Evolutionary conservation across 1,140 invertebrate species (phyloP), one percentile per base, ranked within the genome.

Genomic region (Papilio machaon): DNA sequence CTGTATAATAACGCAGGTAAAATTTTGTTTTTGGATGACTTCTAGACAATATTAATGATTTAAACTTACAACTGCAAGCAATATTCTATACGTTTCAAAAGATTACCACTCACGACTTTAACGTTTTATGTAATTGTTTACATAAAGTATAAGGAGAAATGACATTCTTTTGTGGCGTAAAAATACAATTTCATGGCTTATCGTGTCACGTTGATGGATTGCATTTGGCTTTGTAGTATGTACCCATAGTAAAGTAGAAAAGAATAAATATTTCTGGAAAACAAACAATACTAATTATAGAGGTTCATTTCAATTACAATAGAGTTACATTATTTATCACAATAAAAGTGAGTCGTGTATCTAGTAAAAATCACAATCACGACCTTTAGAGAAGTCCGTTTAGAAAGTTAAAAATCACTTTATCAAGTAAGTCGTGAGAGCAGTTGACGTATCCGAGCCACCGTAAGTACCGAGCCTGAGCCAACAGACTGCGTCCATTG

Each of bases 371-470:
- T 79, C 58, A 79, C 43, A 79, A 86, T 84, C 79, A 70, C 82
- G 83, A 85, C 82, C 73, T 83, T 84, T 82, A 73, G 52, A 60
- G 54, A n/a, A 79, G 58, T 35, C 17, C 60, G 60, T 58, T 78
- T 81, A 79, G 76, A 83, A 83, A 81, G 80, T 78, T 78, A 43
- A 78, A 83, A 70, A 84, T 82, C 83, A 80, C 85, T 84, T 85
- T 85, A 82, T 87, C 85, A 84, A 84, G 81, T 83, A 83, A 84
- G 81, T 84, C 85, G 84, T 83, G 84, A 87, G 86, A 86, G 81
- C 81, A 54, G 87, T 88, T 90, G 90, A 90, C 89, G 87, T 89
- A 86, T 89, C 82, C 81, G 84, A 87, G 88, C 87, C 88, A 89
- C 85, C 81, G 88, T 85, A 81, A 86, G 83, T 82, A 83, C 81